Base-by-base conservation (phyloP, 2,797 vertebrate genomes). In the Coluber constrictor region DNA sequence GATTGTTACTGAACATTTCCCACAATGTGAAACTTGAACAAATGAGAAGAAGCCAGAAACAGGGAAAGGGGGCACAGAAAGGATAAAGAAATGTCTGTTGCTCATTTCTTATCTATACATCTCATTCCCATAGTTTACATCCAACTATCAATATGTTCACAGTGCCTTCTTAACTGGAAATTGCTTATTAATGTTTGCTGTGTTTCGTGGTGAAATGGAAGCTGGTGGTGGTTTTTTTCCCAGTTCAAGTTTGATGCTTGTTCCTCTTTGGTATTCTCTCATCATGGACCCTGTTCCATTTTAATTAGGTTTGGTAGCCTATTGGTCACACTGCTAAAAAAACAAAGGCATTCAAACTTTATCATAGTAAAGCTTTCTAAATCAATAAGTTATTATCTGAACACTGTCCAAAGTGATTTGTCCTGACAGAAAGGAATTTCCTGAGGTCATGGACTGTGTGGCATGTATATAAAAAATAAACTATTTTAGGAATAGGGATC, bases 191-290 rank as follows among this genome's bases (percentile, higher is more conserved):
- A 56, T 89, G 29, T 57, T 47, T 87, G 29, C 27, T 93, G 55
- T 32, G 16, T 56, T 94, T 93, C 79, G 13, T 90, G 92, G 29
- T 91, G 25, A n/a, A 93, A 32, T 32, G 93, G 56, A 90, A 56
- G 3, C 1, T 86, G 11, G 25, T 63, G 4, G 47, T 51, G 47
- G 0, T 25, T 5, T 94, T 54, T 54, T 54, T 54, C 0, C 51
- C 51, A 51, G 0, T 94, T 89, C 90, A 83, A 37, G 15, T 88
- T 47, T 92, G 60, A 18, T 32, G 66, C 89, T 90, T 91, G 32
- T 11, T 93, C 13, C 7, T 57, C 89, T 86, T 92, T 43, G 2
- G 0, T 59, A 91, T 79, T 91, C 89, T 56, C 3, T 87, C 10
- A 86, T 29, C 86, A n/a, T 83, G 57, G 0, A 0, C 32, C 2